These are phyloP conservation scores for Apodemus sylvaticus DNA, from an alignment of 2,113 vertebrate genomes.

Conservation along the genomic window DNA sequence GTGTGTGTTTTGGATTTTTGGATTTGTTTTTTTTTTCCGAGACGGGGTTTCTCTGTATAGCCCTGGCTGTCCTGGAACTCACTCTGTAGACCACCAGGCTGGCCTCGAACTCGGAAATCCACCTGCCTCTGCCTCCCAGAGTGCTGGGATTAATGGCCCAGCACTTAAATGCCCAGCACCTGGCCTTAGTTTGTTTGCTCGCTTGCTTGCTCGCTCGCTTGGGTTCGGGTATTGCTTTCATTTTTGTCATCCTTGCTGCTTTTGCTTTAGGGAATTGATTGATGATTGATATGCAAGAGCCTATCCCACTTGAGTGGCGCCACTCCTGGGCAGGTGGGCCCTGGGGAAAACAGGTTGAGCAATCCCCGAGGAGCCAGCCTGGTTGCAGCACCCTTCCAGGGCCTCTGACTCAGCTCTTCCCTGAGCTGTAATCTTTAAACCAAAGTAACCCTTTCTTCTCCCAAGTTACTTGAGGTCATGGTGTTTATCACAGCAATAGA, in stretches of 20 bases:
- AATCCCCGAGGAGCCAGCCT: background rate
- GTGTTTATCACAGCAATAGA: background rate
- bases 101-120: no score
- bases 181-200: background rate
- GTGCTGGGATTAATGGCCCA: no score
- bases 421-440: background rate
- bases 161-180: no score
- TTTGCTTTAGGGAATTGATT: background rate
- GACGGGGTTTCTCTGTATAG: no score
- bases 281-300: background rate
- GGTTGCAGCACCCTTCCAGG: background rate
- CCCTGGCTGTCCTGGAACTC: no score
- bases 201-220: background rate
- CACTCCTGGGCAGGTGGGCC: background rate
- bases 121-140: no score
- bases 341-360: background rate
- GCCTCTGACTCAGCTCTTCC: background rate
- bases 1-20: no score
- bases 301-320: background rate
- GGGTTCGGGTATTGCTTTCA: no score
- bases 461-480: background rate
- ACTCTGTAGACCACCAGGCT: no score
- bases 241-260: no score
- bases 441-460: background rate
- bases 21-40: no score